These are phyloP conservation scores for Hystrix cristata DNA, from an alignment of 2,113 vertebrate genomes.

Conservation along the genomic window DNA sequence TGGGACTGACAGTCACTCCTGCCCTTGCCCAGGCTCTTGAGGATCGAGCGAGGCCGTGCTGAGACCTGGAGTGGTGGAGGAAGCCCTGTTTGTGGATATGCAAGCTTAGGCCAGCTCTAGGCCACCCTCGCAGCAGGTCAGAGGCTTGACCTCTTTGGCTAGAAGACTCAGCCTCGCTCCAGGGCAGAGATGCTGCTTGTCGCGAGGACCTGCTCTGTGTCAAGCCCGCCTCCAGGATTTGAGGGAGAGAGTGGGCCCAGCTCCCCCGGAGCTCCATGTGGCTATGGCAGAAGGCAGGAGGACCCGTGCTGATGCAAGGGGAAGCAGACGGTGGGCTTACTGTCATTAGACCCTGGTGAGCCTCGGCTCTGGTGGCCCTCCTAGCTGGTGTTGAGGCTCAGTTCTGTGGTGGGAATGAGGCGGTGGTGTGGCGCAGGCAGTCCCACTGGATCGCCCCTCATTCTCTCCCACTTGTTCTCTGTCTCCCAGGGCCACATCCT, in stretches of 20 bases:
- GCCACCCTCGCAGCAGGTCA: not conserved
- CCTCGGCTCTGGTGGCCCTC: not conserved
- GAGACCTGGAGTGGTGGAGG: fast-evolving
- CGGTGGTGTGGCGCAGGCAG: fast-evolving
- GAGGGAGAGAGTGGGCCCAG: not conserved
- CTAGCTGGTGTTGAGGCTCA: not conserved
- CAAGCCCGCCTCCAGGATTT: fast-evolving
- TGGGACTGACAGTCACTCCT: too few species aligned
- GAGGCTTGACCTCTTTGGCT: not conserved
- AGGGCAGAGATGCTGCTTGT: not conserved
- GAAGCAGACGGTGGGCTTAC: not conserved
- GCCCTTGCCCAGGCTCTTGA: not conserved
- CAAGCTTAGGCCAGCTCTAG: not conserved
- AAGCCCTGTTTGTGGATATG: fast-evolving
- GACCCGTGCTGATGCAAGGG: not conserved
- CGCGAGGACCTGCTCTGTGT: too few species aligned
- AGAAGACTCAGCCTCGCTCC: not conserved
- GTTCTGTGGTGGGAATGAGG: not conserved
- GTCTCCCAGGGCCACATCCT: not conserved
- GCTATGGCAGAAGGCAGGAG: not conserved
- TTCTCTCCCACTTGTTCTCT: too few species aligned
- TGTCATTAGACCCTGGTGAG: not conserved
- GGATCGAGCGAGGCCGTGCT: fast-evolving
- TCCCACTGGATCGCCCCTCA: not conserved
- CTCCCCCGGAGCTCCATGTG: not conserved